Conservation (phyloP, 1,140 invertebrate species). For the Hylaeus volcanicus region DNA sequence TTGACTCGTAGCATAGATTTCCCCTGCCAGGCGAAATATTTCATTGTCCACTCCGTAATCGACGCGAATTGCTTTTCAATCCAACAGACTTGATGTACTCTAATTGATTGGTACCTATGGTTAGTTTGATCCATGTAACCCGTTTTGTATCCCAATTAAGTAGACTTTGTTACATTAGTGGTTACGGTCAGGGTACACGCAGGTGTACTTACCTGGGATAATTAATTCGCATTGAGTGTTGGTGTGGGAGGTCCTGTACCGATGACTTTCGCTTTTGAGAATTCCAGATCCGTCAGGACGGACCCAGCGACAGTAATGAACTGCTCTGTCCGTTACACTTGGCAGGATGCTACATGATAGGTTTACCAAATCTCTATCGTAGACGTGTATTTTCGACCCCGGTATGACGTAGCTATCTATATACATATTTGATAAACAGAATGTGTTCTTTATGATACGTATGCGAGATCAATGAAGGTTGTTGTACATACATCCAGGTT, state of each 20-base stretch:
- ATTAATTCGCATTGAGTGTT: constrained; percentile 65
- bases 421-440: constrained; percentile 34
- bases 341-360: constrained; percentile 64
- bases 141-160: constrained; percentile 41
- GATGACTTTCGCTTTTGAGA: constrained; percentile 45
- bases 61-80: neutral
- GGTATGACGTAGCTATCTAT: constrained; percentile 69
- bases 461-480: no score
- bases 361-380: constrained; percentile 20
- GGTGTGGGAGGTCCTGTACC: constrained; percentile 60
- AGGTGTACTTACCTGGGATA: constrained; percentile 66
- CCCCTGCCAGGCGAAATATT: neutral
- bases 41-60: neutral
- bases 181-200: constrained; percentile 16
- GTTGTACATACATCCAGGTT: no score
- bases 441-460: no score
- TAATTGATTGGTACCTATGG: constrained; percentile 21
- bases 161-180: constrained; percentile 51
- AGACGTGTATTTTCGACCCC: constrained; percentile 32
- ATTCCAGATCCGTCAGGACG: constrained; percentile 67
- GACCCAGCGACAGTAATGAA: constrained; percentile 76
- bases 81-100: neutral
- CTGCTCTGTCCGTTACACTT: constrained; percentile 32
- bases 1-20: neutral
- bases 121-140: constrained; percentile 27